These are phyloP conservation scores for Meriones unguiculatus DNA, from an alignment of 2,113 vertebrate species.

Conservation along the genomic window DNA sequence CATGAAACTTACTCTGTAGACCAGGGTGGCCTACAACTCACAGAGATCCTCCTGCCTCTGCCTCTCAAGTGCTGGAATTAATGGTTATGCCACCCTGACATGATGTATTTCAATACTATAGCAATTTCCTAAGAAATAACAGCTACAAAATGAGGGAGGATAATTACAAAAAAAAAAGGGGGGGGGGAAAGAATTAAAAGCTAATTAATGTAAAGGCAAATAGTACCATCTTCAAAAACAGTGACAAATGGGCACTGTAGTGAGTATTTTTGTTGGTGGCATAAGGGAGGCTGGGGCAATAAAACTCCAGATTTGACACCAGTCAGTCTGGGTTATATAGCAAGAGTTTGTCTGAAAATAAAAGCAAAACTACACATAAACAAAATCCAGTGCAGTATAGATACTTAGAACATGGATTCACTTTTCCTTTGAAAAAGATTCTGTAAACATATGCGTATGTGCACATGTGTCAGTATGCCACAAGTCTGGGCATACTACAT, in stretches of 20 bases:
- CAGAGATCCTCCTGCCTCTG: too few species aligned
- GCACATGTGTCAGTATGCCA: neutral
- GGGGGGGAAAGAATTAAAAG: slow-evolving; percentile 32
- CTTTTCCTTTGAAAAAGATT: neutral
- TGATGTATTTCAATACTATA: slow-evolving; percentile 46
- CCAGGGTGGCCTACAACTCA: too few species aligned
- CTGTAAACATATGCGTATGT: too few species aligned
- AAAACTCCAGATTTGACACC: neutral
- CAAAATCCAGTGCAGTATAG: neutral
- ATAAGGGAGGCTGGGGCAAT: neutral
- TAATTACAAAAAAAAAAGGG: slow-evolving; percentile 43
- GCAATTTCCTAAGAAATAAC: slow-evolving; percentile 74
- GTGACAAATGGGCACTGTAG: neutral
- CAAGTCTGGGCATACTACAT: neutral
- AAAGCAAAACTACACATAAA: neutral
- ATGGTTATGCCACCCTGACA: neutral
- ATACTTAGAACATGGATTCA: neutral
- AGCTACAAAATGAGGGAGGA: slow-evolving; percentile 69
- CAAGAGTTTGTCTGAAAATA: neutral
- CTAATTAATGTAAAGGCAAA: slow-evolving; percentile 60
- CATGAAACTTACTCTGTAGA: too few species aligned
- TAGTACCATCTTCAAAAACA: slow-evolving; percentile 50
- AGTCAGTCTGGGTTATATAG: neutral
- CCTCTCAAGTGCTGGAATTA: too few species aligned
- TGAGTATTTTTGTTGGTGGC: neutral